Conservation (phyloP, 2,113 vertebrate genomes). For the Pelvicachromis taeniatus region DNA sequence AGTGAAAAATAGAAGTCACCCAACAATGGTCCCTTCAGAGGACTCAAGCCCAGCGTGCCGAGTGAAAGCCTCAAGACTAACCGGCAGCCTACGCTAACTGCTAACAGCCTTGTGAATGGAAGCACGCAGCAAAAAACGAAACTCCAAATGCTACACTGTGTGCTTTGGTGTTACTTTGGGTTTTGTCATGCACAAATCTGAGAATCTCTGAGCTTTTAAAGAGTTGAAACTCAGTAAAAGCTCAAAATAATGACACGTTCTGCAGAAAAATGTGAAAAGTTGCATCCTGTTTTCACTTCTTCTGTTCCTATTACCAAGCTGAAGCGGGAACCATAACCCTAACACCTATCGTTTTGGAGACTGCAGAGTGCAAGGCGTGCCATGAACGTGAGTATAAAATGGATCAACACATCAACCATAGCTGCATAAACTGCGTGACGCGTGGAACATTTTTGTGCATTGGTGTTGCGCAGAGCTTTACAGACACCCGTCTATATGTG, state of each 20-base stretch:
- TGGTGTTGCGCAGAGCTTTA: not conserved
- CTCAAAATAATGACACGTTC: not conserved
- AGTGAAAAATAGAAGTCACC: not conserved
- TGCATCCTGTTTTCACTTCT: not conserved
- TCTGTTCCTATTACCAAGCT: not conserved
- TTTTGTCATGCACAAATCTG: not conserved
- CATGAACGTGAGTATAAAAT: accelerated
- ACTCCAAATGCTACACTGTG: not conserved
- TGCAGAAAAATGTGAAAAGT: not conserved
- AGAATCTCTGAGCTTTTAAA: not conserved
- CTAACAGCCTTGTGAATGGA: not conserved
- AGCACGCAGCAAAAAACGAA: not conserved
- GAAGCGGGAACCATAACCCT: not conserved
- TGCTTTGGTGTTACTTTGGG: not conserved
- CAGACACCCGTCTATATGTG: not conserved
- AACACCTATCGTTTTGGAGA: not conserved
- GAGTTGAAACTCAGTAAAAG: not conserved
- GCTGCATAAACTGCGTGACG: accelerated
- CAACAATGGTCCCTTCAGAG: not conserved
- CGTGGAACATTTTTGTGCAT: not conserved
- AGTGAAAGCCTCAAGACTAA: not conserved
- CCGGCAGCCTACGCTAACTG: not conserved
- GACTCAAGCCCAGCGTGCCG: not conserved
- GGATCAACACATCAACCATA: not conserved
- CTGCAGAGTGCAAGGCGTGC: accelerated